Percentiles rank a stretch among this genome's conserved stretches.
Conservation (phyloP, 2,113 vertebrate species). For the Platysteira castanea region DNA sequence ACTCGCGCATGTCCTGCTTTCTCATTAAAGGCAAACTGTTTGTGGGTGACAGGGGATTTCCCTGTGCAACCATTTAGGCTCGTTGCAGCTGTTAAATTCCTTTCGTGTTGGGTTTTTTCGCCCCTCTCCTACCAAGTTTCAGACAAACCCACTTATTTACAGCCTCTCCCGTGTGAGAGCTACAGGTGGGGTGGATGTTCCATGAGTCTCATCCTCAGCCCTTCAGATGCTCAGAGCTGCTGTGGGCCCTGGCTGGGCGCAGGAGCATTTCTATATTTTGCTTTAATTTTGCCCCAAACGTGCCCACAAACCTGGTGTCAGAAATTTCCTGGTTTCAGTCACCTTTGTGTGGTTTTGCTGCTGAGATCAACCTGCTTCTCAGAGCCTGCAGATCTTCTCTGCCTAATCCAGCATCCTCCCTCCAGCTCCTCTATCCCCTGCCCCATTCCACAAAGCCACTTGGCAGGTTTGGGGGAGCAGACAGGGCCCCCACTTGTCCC, state of each 20-base stretch:
- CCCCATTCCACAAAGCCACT: not conserved
- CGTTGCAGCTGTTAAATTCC: slow-evolving; percentile 44
- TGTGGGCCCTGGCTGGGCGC: not conserved
- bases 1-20: not conserved
- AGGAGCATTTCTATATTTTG: not conserved
- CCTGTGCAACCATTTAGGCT: slow-evolving; percentile 14
- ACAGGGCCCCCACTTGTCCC: not conserved
- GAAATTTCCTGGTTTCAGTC: not conserved
- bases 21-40: slow-evolving; percentile 50
- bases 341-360: not conserved
- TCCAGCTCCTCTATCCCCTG: not conserved
- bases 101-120: not conserved
- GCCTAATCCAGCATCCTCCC: not conserved
- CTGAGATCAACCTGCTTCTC: not conserved
- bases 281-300: not conserved
- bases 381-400: not conserved
- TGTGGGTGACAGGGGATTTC: slow-evolving; percentile 37
- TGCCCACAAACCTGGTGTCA: not conserved
- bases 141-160: not conserved
- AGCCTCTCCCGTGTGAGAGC: not conserved
- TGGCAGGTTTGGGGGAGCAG: not conserved
- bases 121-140: not conserved
- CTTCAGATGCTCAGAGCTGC: not conserved
- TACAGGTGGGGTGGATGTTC: not conserved
- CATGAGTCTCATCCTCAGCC: not conserved